Evolutionary conservation across 2,888 invertebrate genomes (phyloP).

Genomic region (Dione juno): DNA sequence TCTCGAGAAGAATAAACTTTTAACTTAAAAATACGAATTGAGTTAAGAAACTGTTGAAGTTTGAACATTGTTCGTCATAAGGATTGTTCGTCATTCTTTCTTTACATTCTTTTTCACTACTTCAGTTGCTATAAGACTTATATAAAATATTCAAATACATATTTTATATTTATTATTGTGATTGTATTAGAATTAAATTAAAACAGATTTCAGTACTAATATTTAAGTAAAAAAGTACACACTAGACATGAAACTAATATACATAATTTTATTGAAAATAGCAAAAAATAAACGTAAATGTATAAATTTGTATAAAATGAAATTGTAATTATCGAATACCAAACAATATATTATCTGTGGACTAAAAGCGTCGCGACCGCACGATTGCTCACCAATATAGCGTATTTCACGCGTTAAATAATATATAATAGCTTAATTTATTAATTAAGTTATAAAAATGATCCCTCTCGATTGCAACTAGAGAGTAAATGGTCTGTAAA

Average conservation of each 20-base stretch:
- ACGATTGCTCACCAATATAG: constrained; percentile 22
- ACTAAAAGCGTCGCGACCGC: background rate
- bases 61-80: constrained; percentile 22
- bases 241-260: background rate
- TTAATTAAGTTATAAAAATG: constrained; percentile 62
- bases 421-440: constrained; percentile 50
- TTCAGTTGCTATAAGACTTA: background rate
- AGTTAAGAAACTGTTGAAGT: constrained; percentile 22
- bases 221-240: too few species aligned
- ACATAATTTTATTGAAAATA: background rate
- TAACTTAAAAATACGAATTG: constrained; percentile 8
- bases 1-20: constrained; percentile 15
- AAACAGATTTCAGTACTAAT: too few species aligned
- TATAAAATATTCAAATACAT: background rate
- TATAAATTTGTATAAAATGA: background rate
- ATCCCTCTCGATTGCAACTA: constrained; percentile 56
- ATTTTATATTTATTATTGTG: background rate
- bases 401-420: constrained; percentile 37
- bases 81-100: constrained; percentile 4
- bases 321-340: constrained; percentile 1
- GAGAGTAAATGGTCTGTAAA: constrained; percentile 74
- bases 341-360: constrained; percentile 7
- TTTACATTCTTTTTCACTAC: background rate
- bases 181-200: background rate
- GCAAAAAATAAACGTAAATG: background rate